phyloP scores from a whole-genome alignment of 2,888 invertebrate genomes.

The Drosophila kokeensis region DNA sequence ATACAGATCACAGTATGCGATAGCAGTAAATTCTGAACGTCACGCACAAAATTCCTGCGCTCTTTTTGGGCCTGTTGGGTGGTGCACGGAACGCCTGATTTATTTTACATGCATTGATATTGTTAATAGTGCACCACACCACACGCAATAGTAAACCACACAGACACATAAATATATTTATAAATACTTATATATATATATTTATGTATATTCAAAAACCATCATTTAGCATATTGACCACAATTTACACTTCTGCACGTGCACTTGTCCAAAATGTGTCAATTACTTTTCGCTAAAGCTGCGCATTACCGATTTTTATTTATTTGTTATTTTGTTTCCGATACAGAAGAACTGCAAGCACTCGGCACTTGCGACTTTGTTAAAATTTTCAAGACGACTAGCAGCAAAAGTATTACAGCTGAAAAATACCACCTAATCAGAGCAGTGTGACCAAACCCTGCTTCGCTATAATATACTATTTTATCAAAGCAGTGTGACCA shows the following conservation, averaged over 20 bases:
- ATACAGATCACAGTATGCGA: constrained; percentile 12
- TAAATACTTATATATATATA: not conserved
- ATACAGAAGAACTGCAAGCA: constrained; percentile 17
- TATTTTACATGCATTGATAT: constrained; percentile 24
- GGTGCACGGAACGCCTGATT: constrained; percentile 45
- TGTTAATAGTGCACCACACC: constrained; percentile 27
- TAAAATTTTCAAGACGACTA: constrained; percentile 54
- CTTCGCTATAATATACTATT: not conserved
- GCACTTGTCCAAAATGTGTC: constrained; percentile 41
- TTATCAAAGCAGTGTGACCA: not conserved
- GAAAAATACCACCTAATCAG: constrained; percentile 22
- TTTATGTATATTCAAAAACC: constrained; percentile 11
- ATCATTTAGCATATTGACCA: constrained; percentile 18
- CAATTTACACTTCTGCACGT: constrained; percentile 41
- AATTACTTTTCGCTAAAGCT: constrained; percentile 23
- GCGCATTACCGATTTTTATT: constrained; percentile 54
- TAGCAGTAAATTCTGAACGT: constrained; percentile 32
- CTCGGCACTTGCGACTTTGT: constrained; percentile 26
- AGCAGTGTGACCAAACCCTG: constrained; percentile 29
- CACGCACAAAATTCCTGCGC: constrained; percentile 50
- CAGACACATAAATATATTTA: constrained; percentile 4
- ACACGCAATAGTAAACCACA: constrained; percentile 10
- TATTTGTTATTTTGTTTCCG: constrained; percentile 50
- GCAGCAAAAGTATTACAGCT: constrained; percentile 8
- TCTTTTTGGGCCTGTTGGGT: constrained; percentile 25